phyloP scores from a whole-genome alignment of 2,888 invertebrate genomes.

The Drosophila flavopinicola region DNA sequence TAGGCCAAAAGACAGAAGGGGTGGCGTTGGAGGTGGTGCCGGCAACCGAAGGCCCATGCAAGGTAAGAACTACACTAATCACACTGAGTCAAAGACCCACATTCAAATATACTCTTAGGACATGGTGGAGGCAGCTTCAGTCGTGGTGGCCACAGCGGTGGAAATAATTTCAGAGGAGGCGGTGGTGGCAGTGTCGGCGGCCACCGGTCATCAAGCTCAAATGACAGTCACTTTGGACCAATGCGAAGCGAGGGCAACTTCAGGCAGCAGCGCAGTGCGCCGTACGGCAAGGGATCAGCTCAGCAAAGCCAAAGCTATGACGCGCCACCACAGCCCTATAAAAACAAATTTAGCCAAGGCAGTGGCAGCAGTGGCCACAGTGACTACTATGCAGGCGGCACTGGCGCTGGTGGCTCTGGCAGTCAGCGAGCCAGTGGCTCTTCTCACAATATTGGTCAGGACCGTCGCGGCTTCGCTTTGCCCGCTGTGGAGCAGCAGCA shows the following conservation, averaged over 20 bases:
- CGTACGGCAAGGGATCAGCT: constrained; percentile 58
- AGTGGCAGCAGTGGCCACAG: constrained; percentile 33
- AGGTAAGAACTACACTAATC: constrained; percentile 19
- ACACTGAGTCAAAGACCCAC: too few species aligned
- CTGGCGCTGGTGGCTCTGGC: constrained; percentile 21
- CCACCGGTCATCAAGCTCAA: constrained; percentile 30
- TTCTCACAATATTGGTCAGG: constrained; percentile 68
- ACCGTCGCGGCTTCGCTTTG: constrained; percentile 82
- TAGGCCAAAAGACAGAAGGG: constrained; percentile 88
- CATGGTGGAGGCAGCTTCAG: constrained; percentile 44
- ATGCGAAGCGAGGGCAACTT: constrained; percentile 67
- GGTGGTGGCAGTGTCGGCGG: constrained; percentile 37
- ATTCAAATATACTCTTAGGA: constrained; percentile 5
- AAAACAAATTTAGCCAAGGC: constrained; percentile 57
- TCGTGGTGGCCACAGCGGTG: constrained; percentile 69
- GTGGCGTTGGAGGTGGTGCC: constrained; percentile 84
- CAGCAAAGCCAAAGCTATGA: constrained; percentile 59
- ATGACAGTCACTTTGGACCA: constrained; percentile 64
- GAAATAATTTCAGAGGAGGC: constrained; percentile 49
- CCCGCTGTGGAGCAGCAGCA: constrained; percentile 71
- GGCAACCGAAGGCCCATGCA: constrained; percentile 54
- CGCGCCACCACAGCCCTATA: constrained; percentile 40
- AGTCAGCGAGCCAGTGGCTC: constrained; percentile 35
- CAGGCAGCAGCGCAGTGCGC: constrained; percentile 70
- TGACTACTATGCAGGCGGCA: constrained; percentile 45